Conservation (phyloP, 2,113 vertebrate species). For the Gambusia holbrooki region DNA sequence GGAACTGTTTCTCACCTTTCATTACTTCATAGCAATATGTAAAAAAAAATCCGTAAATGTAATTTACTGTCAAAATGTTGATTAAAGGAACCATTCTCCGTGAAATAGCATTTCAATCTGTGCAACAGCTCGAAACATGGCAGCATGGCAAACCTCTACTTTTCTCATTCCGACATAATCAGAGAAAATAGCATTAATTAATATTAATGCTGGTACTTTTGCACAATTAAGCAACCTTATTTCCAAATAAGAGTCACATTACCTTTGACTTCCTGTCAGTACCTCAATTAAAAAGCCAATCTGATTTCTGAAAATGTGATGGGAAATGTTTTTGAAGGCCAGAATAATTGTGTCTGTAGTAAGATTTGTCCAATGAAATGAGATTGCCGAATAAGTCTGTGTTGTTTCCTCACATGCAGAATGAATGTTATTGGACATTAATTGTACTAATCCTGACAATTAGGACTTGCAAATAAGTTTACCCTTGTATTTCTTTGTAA, state of each 20-base stretch:
- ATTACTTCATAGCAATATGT: constrained; percentile 34
- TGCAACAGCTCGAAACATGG: constrained; percentile 52
- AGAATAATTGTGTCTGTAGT: not conserved
- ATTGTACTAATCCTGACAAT: too few relatives aligned
- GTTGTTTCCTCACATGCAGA: not conserved
- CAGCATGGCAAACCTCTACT: constrained; percentile 36
- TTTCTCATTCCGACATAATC: constrained; percentile 50
- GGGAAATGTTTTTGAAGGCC: not conserved
- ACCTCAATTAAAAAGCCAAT: constrained; percentile 17
- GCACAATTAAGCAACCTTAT: constrained; percentile 51
- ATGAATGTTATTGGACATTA: not conserved
- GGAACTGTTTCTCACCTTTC: constrained; percentile 44
- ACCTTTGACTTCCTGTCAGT: constrained; percentile 10
- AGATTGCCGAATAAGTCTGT: not conserved
- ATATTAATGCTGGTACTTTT: constrained; percentile 56
- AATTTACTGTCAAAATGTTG: constrained; percentile 55
- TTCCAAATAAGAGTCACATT: constrained; percentile 43
- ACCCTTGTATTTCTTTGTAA: too few relatives aligned
- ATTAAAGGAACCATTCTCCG: constrained; percentile 69
- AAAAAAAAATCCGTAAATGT: constrained; percentile 40
- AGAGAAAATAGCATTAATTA: constrained; percentile 45
- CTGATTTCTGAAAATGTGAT: constrained; percentile 10
- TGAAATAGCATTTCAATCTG: constrained; percentile 65
- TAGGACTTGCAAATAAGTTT: too few relatives aligned
- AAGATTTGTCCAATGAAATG: not conserved